Evolutionary conservation across 2,113 vertebrate species (phyloP).

Genomic region (cat (Felis catus)): F.catus_Fca126_mat1.0 CM031414.1:113110501-113111000

Average conservation of each 20-base stretch:
- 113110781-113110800: not conserved
- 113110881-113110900: not conserved
- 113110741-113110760: not conserved
- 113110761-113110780: not conserved
- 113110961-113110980: not conserved
- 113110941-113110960: not conserved
- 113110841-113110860: not conserved
- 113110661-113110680: not conserved
- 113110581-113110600: not conserved
- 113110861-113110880: not conserved
- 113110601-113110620: not conserved
- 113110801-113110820: not conserved
- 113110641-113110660: not conserved
- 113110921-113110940: not conserved
- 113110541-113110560: not conserved
- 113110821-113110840: not conserved
- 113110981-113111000: not conserved
- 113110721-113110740: not conserved
- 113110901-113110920: not conserved
- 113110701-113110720: conserved; percentile 1
- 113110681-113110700: not conserved
- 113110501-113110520: conserved; percentile 21
- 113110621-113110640: not conserved
- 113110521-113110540: conserved; percentile 7
- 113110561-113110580: not conserved